Conservation (phyloP, 1,140 invertebrate species). For the Calliopsis andreniformis region DNA sequence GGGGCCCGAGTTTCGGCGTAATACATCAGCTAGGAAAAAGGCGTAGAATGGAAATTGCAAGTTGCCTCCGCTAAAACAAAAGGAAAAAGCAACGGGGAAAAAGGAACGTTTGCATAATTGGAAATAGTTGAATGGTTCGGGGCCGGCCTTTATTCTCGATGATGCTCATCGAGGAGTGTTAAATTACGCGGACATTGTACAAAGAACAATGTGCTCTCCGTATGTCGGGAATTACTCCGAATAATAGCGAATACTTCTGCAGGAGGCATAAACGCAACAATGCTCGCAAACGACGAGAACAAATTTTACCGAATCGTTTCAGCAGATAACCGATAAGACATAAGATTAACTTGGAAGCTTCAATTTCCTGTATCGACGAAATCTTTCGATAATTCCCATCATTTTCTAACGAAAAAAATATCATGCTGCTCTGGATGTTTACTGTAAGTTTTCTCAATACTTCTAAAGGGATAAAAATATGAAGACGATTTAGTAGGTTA, state of each 20-base stretch:
- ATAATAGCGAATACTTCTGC: slow-evolving; percentile 38
- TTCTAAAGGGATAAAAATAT: no score
- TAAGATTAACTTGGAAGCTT: background rate
- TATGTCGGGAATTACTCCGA: slow-evolving; percentile 52
- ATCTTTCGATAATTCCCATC: no score
- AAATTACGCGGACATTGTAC: slow-evolving; percentile 63
- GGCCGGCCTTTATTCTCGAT: slow-evolving; percentile 52
- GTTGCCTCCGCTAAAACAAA: slow-evolving; percentile 43
- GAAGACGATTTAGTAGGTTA: no score
- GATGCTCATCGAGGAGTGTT: slow-evolving; percentile 56
- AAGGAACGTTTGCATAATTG: slow-evolving; percentile 52
- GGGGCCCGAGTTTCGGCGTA: background rate
- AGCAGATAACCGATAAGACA: background rate
- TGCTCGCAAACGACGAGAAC: slow-evolving; percentile 1
- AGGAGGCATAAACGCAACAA: slow-evolving; percentile 29
- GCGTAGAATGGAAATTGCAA: slow-evolving; percentile 18
- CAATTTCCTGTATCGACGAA: no score
- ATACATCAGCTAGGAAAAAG: background rate
- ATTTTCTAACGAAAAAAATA: no score
- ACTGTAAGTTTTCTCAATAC: no score
- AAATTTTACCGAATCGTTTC: slow-evolving; percentile 9
- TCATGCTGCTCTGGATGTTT: no score
- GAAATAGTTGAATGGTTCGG: slow-evolving; percentile 54
- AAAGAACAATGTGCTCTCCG: slow-evolving; percentile 51
- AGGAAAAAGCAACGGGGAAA: slow-evolving; percentile 20